Percentiles rank a stretch among this genome's conserved stretches.
phyloP scores from a whole-genome alignment of 2,113 vertebrate genomes.

The Dascyllus trimaculatus region DNA sequence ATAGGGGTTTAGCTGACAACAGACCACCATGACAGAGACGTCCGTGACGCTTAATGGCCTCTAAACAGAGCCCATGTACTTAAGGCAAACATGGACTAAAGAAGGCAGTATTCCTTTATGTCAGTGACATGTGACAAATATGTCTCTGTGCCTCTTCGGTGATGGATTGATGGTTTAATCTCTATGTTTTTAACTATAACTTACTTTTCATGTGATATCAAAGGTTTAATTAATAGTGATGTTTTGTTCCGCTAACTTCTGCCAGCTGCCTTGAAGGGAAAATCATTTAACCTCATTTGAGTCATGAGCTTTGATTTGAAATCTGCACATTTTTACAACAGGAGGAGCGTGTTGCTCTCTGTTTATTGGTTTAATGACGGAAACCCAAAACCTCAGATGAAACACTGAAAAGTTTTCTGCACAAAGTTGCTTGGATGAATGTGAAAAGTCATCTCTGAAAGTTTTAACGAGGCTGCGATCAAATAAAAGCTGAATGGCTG shows the following conservation, averaged over 20 bases:
- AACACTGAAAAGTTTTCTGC: background rate
- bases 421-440: no score
- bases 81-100: no score
- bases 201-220: background rate
- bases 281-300: background rate
- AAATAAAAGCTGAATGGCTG: no score
- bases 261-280: background rate
- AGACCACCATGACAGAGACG: no score
- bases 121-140: no score
- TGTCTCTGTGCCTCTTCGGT: no score
- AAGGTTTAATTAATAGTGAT: background rate
- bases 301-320: background rate
- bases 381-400: background rate
- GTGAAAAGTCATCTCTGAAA: no score
- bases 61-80: no score
- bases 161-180: background rate
- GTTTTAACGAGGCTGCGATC: no score
- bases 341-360: background rate
- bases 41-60: no score
- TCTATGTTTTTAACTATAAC: background rate
- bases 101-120: no score
- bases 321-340: conserved; percentile 1
- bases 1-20: no score
- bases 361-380: background rate
- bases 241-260: background rate